phyloP scores from a whole-genome alignment of 2,797 vertebrate species.

The Myotis vivesi region DNA sequence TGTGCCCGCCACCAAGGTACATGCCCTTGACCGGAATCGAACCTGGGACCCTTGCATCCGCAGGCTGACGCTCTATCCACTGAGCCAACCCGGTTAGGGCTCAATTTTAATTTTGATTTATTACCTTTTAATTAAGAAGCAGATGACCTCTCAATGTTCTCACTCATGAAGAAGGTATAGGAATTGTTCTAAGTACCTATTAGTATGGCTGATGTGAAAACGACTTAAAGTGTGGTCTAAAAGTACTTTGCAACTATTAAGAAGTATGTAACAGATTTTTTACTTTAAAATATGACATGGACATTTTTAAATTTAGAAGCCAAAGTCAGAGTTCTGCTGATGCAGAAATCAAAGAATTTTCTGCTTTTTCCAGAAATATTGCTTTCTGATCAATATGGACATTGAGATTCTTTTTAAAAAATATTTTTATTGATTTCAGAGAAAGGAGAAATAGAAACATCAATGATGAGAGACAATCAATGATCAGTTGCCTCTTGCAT shows the following conservation, averaged over 20 bases:
- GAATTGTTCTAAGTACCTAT: background rate
- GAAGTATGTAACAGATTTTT: background rate
- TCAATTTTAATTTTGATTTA: slow-evolving; percentile 3
- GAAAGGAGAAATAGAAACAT: too few species aligned
- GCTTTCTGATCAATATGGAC: background rate
- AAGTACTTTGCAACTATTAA: background rate
- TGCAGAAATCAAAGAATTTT: background rate
- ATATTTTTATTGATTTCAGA: too few species aligned
- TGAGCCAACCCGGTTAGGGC: too few species aligned
- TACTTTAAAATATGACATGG: background rate
- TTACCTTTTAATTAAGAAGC: background rate
- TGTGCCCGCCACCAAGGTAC: too few species aligned
- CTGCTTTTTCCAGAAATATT: background rate
- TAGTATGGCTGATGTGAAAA: background rate
- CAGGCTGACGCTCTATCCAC: too few species aligned
- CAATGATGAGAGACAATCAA: too few species aligned
- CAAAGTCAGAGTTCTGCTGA: background rate
- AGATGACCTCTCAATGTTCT: background rate
- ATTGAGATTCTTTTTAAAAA: background rate
- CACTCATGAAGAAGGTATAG: background rate
- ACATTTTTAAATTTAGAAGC: background rate
- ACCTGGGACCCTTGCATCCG: too few species aligned
- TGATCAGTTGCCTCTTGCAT: too few species aligned
- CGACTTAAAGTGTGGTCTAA: background rate
- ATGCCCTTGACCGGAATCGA: too few species aligned